Conservation (phyloP, 2,113 vertebrate genomes). For the Gasterosteus aculeatus region DNA sequence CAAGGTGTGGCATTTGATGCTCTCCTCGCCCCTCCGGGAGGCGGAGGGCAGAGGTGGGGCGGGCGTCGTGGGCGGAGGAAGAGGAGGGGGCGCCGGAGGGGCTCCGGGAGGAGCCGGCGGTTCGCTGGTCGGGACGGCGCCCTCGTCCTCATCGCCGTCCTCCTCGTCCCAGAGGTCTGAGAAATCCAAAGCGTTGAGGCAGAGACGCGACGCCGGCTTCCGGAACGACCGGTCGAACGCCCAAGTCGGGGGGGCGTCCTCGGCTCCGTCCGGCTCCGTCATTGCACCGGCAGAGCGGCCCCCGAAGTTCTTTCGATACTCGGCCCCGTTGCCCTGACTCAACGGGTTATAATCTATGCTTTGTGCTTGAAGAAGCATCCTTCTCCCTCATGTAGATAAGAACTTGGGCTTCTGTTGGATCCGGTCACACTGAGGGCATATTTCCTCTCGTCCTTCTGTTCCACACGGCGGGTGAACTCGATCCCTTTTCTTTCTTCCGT, state of each 20-base stretch:
- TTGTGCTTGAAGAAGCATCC: neutral
- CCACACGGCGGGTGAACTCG: neutral
- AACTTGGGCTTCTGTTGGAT: neutral
- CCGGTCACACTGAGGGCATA: neutral
- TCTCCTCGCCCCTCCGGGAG: neutral
- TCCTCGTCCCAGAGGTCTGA: conserved; percentile 85
- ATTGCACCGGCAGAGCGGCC: conserved; percentile 43
- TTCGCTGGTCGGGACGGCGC: neutral
- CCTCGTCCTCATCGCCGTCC: conserved; percentile 69
- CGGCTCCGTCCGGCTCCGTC: conserved; percentile 66
- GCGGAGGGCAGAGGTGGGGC: conserved; percentile 26
- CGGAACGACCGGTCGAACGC: conserved; percentile 57
- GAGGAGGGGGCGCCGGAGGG: conserved; percentile 58
- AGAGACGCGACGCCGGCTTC: conserved; percentile 59
- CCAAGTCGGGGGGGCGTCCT: conserved; percentile 45
- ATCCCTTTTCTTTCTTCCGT: neutral
- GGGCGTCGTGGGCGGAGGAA: conserved; percentile 54
- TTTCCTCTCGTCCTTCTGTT: neutral
- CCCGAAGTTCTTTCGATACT: neutral
- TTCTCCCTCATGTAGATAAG: conserved; percentile 2
- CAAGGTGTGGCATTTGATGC: conserved; percentile 61
- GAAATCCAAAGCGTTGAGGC: conserved; percentile 80
- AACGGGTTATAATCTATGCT: neutral
- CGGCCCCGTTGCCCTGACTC: neutral
- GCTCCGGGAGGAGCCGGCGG: neutral